Base-by-base conservation (phyloP, 2,888 invertebrate species). In the Latrodectus hesperus region DNA sequence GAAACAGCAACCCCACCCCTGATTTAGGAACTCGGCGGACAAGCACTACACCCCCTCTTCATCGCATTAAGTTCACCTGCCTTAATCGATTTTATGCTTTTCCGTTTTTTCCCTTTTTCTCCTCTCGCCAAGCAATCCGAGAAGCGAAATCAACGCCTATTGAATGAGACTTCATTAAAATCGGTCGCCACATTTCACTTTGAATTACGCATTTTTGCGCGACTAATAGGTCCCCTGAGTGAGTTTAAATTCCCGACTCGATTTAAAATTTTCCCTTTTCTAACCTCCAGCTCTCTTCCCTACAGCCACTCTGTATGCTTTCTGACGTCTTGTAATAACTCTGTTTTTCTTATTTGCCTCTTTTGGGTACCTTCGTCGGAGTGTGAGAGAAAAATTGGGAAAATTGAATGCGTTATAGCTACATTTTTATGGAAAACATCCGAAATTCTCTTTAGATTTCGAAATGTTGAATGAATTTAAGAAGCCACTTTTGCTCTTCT, bases 81-180 rank as follows among this genome's bases (percentile, higher is more conserved):
- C 83, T 70, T 49, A 84, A 84, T 84, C 84, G 84, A 84, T 84
- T 84, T 53, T 67, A 71, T 9, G 51, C 49, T 22, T 22, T 22
- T 22, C 22, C 22, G 22, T 67, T 68, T 51, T 74, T 72, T 14
- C 16, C 60, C 55, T 60, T 22, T 17, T 26, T 17, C 16, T 55
- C 51, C 70, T 12, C 26, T 11, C 6, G 16, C 52, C 22, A 22
- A 22, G 84, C 60, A 84, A 79, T 79, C 49, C 38, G 55, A 79
- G 78, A 70, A 9, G 78, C 72, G 84, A 78, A 84, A 84, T 84
- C 84, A 84, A 74, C 78, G 78, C 73, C 72, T 52, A 55, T 49
- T 78, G 84, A 84, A 84, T 73, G 78, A 60, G 84, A 51, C 84
- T 84, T 84, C 84, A 84, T 84, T 84, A 84, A 84, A 84, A 78